Percentiles rank a stretch among this genome's conserved stretches.
Evolutionary conservation across 2,113 vertebrate genomes (phyloP).

Genomic region (Periophthalmus modestus): DNA sequence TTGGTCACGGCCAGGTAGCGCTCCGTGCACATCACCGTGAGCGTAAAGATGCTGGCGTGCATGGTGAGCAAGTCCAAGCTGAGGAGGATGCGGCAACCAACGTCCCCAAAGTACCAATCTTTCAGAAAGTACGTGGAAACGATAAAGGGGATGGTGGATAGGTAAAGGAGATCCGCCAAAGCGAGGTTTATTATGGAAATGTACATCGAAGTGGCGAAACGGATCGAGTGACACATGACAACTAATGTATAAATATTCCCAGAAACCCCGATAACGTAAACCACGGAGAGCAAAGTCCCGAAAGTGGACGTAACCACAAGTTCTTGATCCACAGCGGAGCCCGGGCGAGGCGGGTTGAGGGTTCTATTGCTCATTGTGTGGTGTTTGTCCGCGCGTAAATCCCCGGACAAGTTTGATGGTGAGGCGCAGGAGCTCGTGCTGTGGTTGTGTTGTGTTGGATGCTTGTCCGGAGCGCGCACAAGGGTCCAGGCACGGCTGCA

Average conservation of each 20-base stretch:
- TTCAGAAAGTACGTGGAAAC: constrained; percentile 90
- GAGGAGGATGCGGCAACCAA: constrained; percentile 85
- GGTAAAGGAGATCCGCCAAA: constrained; percentile 87
- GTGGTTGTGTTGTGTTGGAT: neutral
- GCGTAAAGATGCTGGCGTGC: constrained; percentile 92
- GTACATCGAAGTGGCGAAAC: constrained; percentile 89
- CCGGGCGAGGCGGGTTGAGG: neutral
- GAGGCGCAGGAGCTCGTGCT: neutral
- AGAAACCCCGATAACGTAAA: constrained; percentile 86
- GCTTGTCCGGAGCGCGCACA: neutral
- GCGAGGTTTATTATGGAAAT: constrained; percentile 92
- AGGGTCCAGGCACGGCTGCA: neutral
- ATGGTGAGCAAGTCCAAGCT: constrained; percentile 93
- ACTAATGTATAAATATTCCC: constrained; percentile 91
- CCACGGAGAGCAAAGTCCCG: constrained; percentile 84
- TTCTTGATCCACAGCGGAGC: constrained; percentile 63
- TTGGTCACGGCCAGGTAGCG: constrained; percentile 89
- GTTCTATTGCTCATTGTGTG: neutral
- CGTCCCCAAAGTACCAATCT: constrained; percentile 89
- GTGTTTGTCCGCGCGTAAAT: neutral
- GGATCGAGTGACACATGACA: constrained; percentile 89
- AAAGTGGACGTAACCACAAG: constrained; percentile 84
- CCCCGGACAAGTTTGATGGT: neutral
- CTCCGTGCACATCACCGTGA: constrained; percentile 91
- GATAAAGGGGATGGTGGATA: constrained; percentile 90